Percentiles rank a stretch among this genome's conserved stretches.
These are phyloP conservation scores for Apteryx owenii DNA, from an alignment of 2,113 vertebrate species.

Conservation along the genomic window DNA sequence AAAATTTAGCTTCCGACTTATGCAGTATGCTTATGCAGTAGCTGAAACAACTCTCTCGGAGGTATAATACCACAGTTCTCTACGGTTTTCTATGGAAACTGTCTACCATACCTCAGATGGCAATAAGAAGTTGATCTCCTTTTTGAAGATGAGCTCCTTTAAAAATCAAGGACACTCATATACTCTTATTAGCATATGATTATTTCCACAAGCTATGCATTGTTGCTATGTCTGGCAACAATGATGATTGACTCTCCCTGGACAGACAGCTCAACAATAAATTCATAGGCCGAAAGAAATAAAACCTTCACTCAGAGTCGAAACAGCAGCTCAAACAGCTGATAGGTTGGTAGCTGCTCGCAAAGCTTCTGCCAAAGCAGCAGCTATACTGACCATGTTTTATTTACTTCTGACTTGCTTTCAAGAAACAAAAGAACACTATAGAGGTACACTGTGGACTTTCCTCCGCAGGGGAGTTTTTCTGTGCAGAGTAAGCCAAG, in stretches of 20 bases:
- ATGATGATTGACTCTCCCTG: not conserved
- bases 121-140: not conserved
- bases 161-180: too few species aligned
- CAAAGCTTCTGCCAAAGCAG: not conserved
- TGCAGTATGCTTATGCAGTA: not conserved
- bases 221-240: not conserved
- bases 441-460: not conserved
- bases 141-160: not conserved
- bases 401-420: not conserved
- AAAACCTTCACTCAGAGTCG: not conserved
- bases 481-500: not conserved
- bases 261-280: not conserved
- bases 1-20: not conserved
- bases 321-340: not conserved
- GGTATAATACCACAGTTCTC: not conserved
- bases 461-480: not conserved
- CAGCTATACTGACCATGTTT: not conserved
- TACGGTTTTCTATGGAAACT: not conserved
- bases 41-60: not conserved
- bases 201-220: not conserved
- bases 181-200: not conserved
- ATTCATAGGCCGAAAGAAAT: not conserved
- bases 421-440: not conserved
- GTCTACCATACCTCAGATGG: not conserved
- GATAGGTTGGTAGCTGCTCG: not conserved